Evolutionary conservation across 1,140 invertebrate species (phyloP).

Genomic region (Subanguina moxae): DNA sequence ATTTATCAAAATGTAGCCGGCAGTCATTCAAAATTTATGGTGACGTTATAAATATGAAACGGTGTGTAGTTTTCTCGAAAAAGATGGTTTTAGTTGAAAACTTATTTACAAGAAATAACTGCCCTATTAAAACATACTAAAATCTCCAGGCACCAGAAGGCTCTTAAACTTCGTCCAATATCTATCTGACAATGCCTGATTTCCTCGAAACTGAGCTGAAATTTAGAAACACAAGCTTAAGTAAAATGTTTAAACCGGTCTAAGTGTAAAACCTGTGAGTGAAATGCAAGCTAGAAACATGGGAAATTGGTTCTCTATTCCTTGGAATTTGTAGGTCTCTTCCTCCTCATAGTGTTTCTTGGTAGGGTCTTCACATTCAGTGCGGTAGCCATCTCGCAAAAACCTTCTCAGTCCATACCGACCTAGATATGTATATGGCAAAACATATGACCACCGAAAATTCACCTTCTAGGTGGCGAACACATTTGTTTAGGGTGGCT

Average conservation of each 20-base stretch:
- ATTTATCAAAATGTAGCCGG: no score
- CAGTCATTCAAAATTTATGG: no score
- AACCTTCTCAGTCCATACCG: slow-evolving; percentile 64
- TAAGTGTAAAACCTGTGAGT: slow-evolving; percentile 43
- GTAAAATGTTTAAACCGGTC: neutral
- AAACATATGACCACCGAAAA: slow-evolving; percentile 66
- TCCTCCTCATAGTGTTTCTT: slow-evolving; percentile 48
- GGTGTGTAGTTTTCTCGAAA: no score
- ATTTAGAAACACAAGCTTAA: slow-evolving; percentile 4
- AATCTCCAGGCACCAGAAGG: slow-evolving; percentile 56
- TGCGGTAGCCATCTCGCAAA: slow-evolving; percentile 82
- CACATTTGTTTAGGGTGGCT: slow-evolving; percentile 80
- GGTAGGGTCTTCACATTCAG: slow-evolving; percentile 73
- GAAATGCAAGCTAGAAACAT: slow-evolving; percentile 62
- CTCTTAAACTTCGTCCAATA: slow-evolving; percentile 75
- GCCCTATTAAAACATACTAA: slow-evolving; percentile 9
- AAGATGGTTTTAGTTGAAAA: no score
- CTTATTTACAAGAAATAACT: no score
- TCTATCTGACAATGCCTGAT: slow-evolving; percentile 84
- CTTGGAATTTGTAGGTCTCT: slow-evolving; percentile 78
- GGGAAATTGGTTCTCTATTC: slow-evolving; percentile 95
- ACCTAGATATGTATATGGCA: slow-evolving; percentile 59
- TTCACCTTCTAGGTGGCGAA: slow-evolving; percentile 78
- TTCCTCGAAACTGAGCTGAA: slow-evolving; percentile 64
- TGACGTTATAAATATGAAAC: no score